A percentile compares a stretch with the other conserved stretches of the same genome.
These are phyloP conservation scores for Oophaga pumilio DNA, from an alignment of 2,113 vertebrate genomes.

Conservation along the genomic window DNA sequence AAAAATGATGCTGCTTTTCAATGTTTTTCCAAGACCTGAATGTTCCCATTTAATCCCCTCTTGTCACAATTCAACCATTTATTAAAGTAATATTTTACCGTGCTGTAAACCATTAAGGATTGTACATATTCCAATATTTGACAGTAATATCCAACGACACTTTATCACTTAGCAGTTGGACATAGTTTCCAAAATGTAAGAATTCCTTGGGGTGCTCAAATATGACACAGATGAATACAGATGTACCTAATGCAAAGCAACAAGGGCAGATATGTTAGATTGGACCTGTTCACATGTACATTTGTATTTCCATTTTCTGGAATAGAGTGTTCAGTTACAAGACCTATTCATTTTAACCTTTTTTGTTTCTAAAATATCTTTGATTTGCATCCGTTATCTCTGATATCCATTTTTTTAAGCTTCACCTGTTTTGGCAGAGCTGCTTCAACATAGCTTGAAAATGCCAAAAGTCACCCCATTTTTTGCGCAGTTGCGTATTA, in stretches of 20 bases:
- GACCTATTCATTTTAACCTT: too few species aligned
- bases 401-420: too few species aligned
- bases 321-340: too few species aligned
- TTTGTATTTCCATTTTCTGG: too few species aligned
- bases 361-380: too few species aligned
- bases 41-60: constrained; percentile 7
- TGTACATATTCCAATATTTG: background rate
- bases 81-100: background rate
- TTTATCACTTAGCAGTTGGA: background rate
- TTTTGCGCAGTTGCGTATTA: too few species aligned
- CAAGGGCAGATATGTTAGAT: background rate
- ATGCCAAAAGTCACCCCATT: too few species aligned
- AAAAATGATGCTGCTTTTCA: background rate
- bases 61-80: background rate
- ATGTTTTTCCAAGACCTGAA: constrained; percentile 5
- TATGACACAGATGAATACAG: background rate
- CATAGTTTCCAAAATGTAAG: background rate
- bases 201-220: background rate
- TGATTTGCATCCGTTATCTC: too few species aligned
- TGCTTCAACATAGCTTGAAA: too few species aligned
- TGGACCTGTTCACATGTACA: background rate
- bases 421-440: too few species aligned
- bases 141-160: background rate
- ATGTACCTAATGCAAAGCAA: background rate
- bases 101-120: background rate